Evolutionary conservation across 2,888 invertebrate genomes (phyloP).

Genomic region (Platerodrilus igneus): DNA sequence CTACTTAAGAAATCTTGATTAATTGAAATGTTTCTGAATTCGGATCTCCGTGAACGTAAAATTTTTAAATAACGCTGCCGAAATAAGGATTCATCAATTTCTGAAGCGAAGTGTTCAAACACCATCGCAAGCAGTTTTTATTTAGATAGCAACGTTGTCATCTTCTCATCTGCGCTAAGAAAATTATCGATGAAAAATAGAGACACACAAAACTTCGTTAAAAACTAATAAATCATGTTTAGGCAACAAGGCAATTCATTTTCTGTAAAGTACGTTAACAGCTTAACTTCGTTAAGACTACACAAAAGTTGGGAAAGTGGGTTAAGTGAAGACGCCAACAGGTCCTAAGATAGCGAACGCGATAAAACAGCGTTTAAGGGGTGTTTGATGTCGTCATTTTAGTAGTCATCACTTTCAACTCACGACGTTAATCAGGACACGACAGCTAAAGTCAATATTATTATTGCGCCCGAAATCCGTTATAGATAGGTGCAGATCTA

Average conservation of each 20-base stretch:
- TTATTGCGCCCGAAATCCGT: too few species aligned
- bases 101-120: conserved; percentile 3
- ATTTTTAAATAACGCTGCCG: too few species aligned
- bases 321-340: conserved; percentile 20
- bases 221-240: conserved; percentile 19
- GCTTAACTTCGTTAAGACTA: conserved; percentile 18
- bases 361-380: conserved; percentile 30
- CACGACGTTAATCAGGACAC: conserved; percentile 41
- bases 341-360: conserved; percentile 28
- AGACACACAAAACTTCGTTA: conserved; percentile 16
- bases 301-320: conserved; percentile 19
- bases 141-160: conserved; percentile 1
- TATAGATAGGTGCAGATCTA: too few species aligned
- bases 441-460: too few species aligned
- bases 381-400: conserved; percentile 37
- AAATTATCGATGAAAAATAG: conserved; percentile 12
- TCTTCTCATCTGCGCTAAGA: conserved; percentile 8
- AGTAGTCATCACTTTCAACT: conserved; percentile 41
- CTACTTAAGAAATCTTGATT: too few species aligned
- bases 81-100: too few species aligned
- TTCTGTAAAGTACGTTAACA: conserved; percentile 16
- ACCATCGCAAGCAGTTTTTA: conserved; percentile 5
- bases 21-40: too few species aligned
- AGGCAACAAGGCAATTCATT: conserved; percentile 19
- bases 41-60: too few species aligned